These are phyloP conservation scores for Kryptolebias ocellatus DNA, from an alignment of 2,797 vertebrate species.

Conservation along the genomic window DNA sequence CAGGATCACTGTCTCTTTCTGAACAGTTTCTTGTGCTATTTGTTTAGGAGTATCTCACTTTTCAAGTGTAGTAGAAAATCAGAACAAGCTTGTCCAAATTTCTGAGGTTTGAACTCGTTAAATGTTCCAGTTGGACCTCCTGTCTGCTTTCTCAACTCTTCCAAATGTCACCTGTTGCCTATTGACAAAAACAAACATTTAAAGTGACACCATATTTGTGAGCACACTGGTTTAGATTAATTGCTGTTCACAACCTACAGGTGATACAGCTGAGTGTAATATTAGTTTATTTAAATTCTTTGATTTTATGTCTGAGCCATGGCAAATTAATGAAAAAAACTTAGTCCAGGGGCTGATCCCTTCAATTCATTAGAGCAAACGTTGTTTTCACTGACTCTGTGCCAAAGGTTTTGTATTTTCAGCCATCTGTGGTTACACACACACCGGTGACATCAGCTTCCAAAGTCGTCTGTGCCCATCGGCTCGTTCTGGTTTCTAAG, in stretches of 20 bases:
- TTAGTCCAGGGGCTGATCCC: conserved; percentile 10
- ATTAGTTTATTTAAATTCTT: background rate
- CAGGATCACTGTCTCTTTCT: background rate
- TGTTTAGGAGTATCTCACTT: background rate
- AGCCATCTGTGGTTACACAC: conserved; percentile 8
- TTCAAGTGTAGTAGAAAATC: background rate
- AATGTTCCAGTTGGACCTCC: conserved; percentile 42
- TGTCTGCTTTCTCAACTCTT: conserved; percentile 59
- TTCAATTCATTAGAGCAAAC: conserved; percentile 26
- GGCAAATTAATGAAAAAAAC: conserved; percentile 1
- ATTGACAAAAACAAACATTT: conserved; percentile 50
- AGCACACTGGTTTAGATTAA: conserved; percentile 25
- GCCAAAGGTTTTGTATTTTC: conserved; percentile 12
- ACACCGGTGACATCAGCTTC: conserved; percentile 25
- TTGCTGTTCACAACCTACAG: conserved; percentile 20
- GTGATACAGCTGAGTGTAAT: background rate
- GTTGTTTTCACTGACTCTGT: conserved; percentile 10
- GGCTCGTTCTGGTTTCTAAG: conserved; percentile 20
- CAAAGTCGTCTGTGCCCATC: conserved; percentile 32
- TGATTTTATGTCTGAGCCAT: background rate
- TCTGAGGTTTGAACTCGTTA: conserved; percentile 26
- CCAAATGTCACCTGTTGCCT: conserved; percentile 59
- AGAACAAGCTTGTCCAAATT: conserved; percentile 10
- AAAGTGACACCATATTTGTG: conserved; percentile 33
- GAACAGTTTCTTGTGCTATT: background rate